Base-by-base conservation (phyloP, 2,113 vertebrate genomes). In the Maccullochella peelii region DNA sequence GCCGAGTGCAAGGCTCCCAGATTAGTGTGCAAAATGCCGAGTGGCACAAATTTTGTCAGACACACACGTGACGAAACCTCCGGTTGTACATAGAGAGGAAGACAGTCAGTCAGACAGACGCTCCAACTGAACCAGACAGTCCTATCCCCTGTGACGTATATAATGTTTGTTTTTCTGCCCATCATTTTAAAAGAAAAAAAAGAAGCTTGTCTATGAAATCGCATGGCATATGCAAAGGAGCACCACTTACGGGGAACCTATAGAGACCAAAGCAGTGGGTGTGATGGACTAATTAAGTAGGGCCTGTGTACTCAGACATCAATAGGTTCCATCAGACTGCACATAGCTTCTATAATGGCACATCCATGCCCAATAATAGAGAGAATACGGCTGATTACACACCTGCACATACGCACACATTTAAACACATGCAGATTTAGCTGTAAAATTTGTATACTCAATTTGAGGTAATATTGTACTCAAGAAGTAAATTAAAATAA, bases 301-400 rank as follows among this genome's bases (percentile, higher is more conserved):
- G 91, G 82, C 84, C 86, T 93, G 88, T 94, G 87, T 94, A 88
- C 90, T 94, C 90, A 94, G 70, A 94, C 89, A 93, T 94, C 93
- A 95, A 94, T 93, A 92, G 92, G 90, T 95, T 95, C 93, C 92
- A 89, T 95, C 92, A 94, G 91, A 95, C 91, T 93, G 91, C 91
- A 93, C 94, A 94, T 86, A 89, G 88, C 89, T 77, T 87, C 90
- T 89, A 91, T 94, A 94, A 93, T 90, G 85, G 80, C 87, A 71
- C 71, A 66, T 84, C 69, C 77, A 77, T 69, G 81, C 54, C 88
- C 89, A 89, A 89, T 93, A 92, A 90, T 66, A 86, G 85, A 85
- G 88, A 86, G 85, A 89, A 92, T 90, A 79, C 79, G 69, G 78
- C 81, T 93, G 91, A 94, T 93, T 94, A 90, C 83, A 89, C 91